Percentiles rank a stretch among this genome's conserved stretches.
Evolutionary conservation across 2,113 vertebrate species (phyloP).

Genomic region (Microtus pennsylvanicus): DNA sequence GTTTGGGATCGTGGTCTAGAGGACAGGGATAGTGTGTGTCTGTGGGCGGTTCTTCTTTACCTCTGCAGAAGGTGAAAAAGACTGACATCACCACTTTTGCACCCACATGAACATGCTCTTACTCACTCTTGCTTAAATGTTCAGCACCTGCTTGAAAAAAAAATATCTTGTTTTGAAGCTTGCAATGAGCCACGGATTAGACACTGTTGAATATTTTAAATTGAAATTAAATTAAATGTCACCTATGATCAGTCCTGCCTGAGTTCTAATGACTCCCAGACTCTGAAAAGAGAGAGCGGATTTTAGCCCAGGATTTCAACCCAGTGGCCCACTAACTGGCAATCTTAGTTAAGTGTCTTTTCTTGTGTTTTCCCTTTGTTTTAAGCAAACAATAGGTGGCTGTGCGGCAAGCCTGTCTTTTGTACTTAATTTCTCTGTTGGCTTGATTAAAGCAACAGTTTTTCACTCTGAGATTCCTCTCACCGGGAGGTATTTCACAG

Average conservation of each 20-base stretch:
- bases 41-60: neutral
- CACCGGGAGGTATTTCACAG: conserved; percentile 66
- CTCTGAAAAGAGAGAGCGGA: neutral
- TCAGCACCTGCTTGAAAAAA: accelerated
- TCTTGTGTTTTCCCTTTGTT: conserved; percentile 9
- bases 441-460: conserved; percentile 54
- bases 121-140: neutral
- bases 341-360: conserved; percentile 9
- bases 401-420: neutral
- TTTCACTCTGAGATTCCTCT: conserved; percentile 62
- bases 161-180: neutral
- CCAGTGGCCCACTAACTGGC: neutral
- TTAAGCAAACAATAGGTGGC: conserved; percentile 55
- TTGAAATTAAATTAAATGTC: neutral
- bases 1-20: neutral
- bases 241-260: neutral
- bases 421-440: neutral
- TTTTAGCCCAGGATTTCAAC: neutral
- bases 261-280: neutral
- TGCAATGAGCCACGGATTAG: neutral
- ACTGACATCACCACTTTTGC: neutral
- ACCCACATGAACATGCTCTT: neutral
- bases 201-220: neutral
- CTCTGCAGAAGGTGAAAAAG: neutral
- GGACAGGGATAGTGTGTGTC: neutral